A percentile compares a stretch with the other conserved stretches of the same genome.
Conservation (phyloP, 2,888 invertebrate genomes). For the Zonitis immaculata region DNA sequence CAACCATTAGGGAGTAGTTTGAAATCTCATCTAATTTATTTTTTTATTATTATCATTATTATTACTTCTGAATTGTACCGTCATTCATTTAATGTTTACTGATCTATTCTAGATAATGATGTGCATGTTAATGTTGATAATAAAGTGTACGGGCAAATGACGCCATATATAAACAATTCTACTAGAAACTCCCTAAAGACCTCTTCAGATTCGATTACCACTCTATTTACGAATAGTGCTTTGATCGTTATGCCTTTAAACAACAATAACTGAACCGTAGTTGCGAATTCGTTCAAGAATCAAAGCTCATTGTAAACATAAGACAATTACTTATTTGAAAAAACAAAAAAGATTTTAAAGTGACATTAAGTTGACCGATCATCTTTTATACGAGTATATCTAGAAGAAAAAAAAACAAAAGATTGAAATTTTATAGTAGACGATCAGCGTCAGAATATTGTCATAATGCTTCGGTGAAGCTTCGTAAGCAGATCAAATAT, state of each 20-base stretch:
- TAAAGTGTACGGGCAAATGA: slow-evolving; percentile 8
- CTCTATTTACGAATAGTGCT: slow-evolving; percentile 22
- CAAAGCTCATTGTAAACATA: slow-evolving; percentile 23
- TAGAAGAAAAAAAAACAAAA: too few relatives aligned
- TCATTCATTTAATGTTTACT: background rate
- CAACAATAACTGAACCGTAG: slow-evolving; percentile 28
- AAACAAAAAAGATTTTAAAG: too few relatives aligned
- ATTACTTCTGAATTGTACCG: slow-evolving; percentile 3
- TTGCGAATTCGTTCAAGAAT: slow-evolving; percentile 18
- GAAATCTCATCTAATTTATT: background rate
- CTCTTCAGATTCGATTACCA: slow-evolving; percentile 28
- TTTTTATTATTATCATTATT: slow-evolving; percentile 1
- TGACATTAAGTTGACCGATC: too few relatives aligned
- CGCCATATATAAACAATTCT: background rate
- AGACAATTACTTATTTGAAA: slow-evolving; percentile 31
- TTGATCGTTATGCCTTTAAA: slow-evolving; percentile 14
- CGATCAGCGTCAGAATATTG: too few relatives aligned
- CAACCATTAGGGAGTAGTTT: background rate
- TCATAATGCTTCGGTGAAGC: background rate
- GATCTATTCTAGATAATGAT: background rate
- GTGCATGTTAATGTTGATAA: background rate
- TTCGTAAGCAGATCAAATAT: slow-evolving; percentile 3
- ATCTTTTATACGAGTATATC: too few relatives aligned
- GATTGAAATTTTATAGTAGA: too few relatives aligned
- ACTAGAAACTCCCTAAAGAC: slow-evolving; percentile 19